Evolutionary conservation across 92 coral and sea anemone species (phyloP), one percentile per base, ranked within the genome.

Genomic region (Pocillopora meandrina): DNA sequence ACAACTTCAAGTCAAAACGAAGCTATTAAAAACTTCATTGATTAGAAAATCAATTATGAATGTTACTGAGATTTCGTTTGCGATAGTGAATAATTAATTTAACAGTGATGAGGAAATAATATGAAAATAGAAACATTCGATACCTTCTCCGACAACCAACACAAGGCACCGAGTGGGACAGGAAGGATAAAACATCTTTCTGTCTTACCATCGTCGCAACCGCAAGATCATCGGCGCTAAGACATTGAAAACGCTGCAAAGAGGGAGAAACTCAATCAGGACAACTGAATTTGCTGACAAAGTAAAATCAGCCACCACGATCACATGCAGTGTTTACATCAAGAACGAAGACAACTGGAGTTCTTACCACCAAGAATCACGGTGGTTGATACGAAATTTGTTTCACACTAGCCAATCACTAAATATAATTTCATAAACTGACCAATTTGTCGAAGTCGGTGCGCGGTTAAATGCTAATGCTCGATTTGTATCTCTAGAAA

Each of bases 141-240:
- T 42, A 95, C 99, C 99, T 97, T 82, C 96, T 91, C 19, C 99
- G 91, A 79, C 99, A 97, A 10, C 99, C 99, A 13, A 97, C 95
- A 66, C 99, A 97, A 12, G 99, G 99, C 10, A 97, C 97, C 65
- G 99, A 84, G 78, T 94, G 99, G 2, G 99, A 95, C 16, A 96
- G 89, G 16, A 94, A 85, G 6, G 97, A 90, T 65, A 96, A 84
- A 10, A 96, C 95, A 67, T 96, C 97, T 75, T 96, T 94, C 81
- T 94, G 95, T 20, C 97, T 89, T 57, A 94, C 99, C 91, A 77
- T 92, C 55, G 92, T 74, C 49, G 99, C 95, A 61, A 84, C 93
- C 19, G 94, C 92, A 49, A 94, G 89, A 36, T 96, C 99, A 19
- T 92, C 97, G n/a, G 86, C 82, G 71, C 88, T 86, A 47, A 96